A percentile compares a stretch with the other conserved stretches of the same genome.
Evolutionary conservation across 2,797 vertebrate species (phyloP).

Genomic region (Clarias fuscus): DNA sequence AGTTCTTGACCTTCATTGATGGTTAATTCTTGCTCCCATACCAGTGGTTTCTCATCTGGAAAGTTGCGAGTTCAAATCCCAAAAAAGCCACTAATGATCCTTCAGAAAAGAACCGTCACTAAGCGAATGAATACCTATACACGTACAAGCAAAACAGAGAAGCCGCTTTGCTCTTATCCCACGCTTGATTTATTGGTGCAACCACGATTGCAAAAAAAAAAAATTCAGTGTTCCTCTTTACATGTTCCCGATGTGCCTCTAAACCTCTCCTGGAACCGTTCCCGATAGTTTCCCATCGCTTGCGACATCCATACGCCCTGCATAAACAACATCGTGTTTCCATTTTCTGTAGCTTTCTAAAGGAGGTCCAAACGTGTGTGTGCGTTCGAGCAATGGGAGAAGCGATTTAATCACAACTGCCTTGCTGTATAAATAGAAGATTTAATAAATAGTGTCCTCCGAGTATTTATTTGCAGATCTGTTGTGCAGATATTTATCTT

Average conservation of each 20-base stretch:
- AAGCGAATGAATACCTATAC: not conserved
- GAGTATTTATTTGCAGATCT: conserved; percentile 40
- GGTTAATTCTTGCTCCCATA: not conserved
- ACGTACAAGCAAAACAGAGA: not conserved
- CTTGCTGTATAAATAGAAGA: conserved; percentile 36
- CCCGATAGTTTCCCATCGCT: conserved; percentile 42
- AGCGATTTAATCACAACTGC: conserved; percentile 39
- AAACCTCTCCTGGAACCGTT: conserved; percentile 10
- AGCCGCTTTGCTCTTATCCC: not conserved
- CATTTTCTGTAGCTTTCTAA: conserved; percentile 41
- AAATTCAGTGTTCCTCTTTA: not conserved
- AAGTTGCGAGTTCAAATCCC: not conserved
- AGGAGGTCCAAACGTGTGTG: conserved; percentile 44
- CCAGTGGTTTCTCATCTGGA: not conserved
- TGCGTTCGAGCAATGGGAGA: conserved; percentile 28
- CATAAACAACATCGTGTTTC: conserved; percentile 42
- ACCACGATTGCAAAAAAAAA: no score
- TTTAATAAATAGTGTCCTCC: conserved; percentile 36
- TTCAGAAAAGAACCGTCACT: not conserved
- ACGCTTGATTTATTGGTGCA: not conserved
- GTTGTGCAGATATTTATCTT: conserved; percentile 34
- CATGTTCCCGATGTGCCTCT: conserved; percentile 3
- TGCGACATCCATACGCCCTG: not conserved
- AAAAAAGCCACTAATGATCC: not conserved
- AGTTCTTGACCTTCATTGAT: not conserved